These are phyloP conservation scores for Ichneumoninae sp. DNA, from an alignment of 2,888 invertebrate species.

Conservation along the genomic window DNA sequence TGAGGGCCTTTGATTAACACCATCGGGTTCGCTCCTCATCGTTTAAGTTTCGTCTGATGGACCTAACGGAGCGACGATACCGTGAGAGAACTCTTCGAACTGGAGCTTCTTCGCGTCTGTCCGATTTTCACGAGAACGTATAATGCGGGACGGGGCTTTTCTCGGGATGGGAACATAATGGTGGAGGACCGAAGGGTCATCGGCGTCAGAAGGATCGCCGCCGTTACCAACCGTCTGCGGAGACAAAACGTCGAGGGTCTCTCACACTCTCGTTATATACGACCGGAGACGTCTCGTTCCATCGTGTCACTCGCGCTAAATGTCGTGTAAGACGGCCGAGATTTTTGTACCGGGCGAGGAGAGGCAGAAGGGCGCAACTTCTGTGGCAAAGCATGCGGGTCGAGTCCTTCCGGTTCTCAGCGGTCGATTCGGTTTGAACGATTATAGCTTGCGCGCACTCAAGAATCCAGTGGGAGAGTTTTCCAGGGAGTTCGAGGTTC, in stretches of 20 bases:
- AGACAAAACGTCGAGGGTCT: conserved; percentile 23
- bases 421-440: too few species aligned
- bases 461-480: neutral
- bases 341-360: conserved; percentile 15
- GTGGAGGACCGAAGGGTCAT: conserved; percentile 58
- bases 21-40: conserved; percentile 30
- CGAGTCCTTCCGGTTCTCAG: too few species aligned
- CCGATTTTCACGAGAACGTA: conserved; percentile 18
- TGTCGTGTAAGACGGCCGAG: conserved; percentile 50
- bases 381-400: neutral
- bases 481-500: neutral
- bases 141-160: conserved; percentile 56
- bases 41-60: conserved; percentile 31
- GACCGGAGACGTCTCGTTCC: conserved; percentile 10
- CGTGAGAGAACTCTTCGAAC: conserved; percentile 29
- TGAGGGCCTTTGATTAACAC: conserved; percentile 65
- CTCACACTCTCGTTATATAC: conserved; percentile 47
- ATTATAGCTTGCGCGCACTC: too few species aligned
- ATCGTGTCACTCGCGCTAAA: conserved; percentile 41
- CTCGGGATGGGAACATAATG: conserved; percentile 7
- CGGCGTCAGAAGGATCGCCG: conserved; percentile 33
- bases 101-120: neutral
- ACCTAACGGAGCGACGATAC: conserved; percentile 49
- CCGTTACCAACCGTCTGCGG: conserved; percentile 2
- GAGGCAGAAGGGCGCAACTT: neutral